phyloP scores from a whole-genome alignment of 2,888 invertebrate genomes.

The Dendrolimus houi region DNA sequence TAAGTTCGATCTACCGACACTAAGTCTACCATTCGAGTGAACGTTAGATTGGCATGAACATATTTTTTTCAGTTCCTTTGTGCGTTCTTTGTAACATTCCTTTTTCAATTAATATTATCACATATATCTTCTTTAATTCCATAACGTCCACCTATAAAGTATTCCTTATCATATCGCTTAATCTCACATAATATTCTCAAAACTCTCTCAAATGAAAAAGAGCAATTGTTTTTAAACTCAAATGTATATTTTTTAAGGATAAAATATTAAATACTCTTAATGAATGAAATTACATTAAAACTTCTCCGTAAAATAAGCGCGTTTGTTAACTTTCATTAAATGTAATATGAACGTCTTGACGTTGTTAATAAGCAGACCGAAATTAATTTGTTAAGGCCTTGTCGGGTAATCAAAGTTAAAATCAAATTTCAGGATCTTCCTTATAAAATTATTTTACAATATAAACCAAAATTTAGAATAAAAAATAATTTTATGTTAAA shows the following conservation, averaged over 20 bases:
- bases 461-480: neutral
- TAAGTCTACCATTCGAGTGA: too few species aligned
- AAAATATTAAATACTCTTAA: neutral
- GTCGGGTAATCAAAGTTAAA: slow-evolving; percentile 22
- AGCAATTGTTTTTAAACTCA: neutral
- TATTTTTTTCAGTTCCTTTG: too few species aligned
- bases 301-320: slow-evolving; percentile 2
- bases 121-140: too few species aligned
- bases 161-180: too few species aligned
- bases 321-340: slow-evolving; percentile 16
- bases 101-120: too few species aligned
- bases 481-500: neutral
- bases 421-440: slow-evolving; percentile 14
- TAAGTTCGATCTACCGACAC: too few species aligned
- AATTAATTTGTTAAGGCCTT: slow-evolving; percentile 19
- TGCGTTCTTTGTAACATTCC: too few species aligned
- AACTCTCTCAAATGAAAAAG: too few species aligned
- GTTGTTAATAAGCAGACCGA: slow-evolving; percentile 15
- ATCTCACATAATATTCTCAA: too few species aligned
- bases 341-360: slow-evolving; percentile 12
- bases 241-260: neutral
- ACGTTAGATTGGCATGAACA: too few species aligned
- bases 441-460: slow-evolving; percentile 4
- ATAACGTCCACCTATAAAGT: too few species aligned
- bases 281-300: neutral